phyloP scores from a whole-genome alignment of 2,797 vertebrate species.

The Rachycentron canadum region DNA sequence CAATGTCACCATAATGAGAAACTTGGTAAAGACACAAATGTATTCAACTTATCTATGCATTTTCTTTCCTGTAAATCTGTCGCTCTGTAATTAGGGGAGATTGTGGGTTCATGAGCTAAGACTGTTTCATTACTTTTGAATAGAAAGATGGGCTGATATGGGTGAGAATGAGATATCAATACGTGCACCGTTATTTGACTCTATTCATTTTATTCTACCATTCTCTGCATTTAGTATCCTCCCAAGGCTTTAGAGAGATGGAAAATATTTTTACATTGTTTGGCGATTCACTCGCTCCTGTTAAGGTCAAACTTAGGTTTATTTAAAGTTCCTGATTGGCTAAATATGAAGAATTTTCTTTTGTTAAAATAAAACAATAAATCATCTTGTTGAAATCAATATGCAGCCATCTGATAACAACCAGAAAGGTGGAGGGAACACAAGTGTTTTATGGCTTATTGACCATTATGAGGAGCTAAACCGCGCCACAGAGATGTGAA shows the following conservation, averaged over 20 bases:
- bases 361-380: too few relatives aligned
- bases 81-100: conserved; percentile 52
- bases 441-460: conserved; percentile 6
- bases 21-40: conserved; percentile 31
- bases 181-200: conserved; percentile 16
- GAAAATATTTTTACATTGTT: background rate
- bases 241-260: background rate
- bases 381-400: conserved; percentile 9
- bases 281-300: conserved; percentile 14
- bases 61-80: conserved; percentile 33
- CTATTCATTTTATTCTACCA: conserved; percentile 47
- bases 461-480: background rate
- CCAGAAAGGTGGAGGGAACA: background rate
- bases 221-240: conserved; percentile 16
- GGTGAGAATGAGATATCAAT: conserved; percentile 47
- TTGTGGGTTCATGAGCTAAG: conserved; percentile 47
- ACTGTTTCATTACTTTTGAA: conserved; percentile 67
- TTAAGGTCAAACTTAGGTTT: background rate
- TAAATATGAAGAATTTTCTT: too few relatives aligned
- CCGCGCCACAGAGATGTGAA: conserved; percentile 17
- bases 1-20: conserved; percentile 51
- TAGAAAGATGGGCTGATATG: conserved; percentile 48
- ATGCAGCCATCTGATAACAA: background rate
- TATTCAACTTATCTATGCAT: conserved; percentile 34
- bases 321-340: too few relatives aligned